Percentiles rank a stretch among this genome's conserved stretches.
Conservation (phyloP, 2,113 vertebrate species). For the Vimba vimba region DNA sequence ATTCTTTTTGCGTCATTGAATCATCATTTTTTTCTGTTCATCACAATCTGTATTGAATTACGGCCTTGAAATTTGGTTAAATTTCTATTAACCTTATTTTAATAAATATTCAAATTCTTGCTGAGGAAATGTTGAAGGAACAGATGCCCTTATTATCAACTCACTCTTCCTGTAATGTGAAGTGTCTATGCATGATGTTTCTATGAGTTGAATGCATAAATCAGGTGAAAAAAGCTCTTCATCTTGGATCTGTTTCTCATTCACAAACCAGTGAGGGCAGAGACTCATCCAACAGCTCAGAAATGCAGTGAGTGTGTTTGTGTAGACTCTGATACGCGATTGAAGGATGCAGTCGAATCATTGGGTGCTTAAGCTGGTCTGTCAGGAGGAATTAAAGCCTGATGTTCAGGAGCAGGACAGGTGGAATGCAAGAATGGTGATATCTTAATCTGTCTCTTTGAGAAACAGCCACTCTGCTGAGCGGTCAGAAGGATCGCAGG, state of each 20-base stretch:
- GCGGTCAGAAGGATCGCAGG: conserved; percentile 66
- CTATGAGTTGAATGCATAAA: not conserved
- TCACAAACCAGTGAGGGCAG: not conserved
- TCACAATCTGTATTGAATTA: no score
- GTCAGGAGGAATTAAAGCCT: conserved; percentile 75
- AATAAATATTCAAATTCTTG: not conserved
- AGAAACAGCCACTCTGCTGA: conserved; percentile 57
- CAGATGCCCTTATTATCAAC: not conserved
- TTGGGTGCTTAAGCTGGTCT: conserved; percentile 69
- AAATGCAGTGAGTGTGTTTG: conserved; percentile 2
- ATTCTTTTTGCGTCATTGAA: no score
- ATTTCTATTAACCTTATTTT: not conserved
- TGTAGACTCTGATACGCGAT: conserved; percentile 56
- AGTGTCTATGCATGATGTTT: not conserved
- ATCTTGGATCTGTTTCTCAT: not conserved
- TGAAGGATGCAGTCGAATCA: conserved; percentile 63
- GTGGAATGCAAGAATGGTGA: conserved; percentile 68
- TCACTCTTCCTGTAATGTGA: not conserved
- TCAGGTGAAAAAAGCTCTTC: not conserved
- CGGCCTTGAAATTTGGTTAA: not conserved
- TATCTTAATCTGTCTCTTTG: conserved; percentile 76
- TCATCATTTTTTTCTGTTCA: no score
- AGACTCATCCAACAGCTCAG: not conserved
- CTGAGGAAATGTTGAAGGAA: not conserved
- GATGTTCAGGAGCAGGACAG: conserved; percentile 61